Percentiles rank a stretch among this genome's conserved stretches.
Evolutionary conservation across 2,888 invertebrate genomes (phyloP).

Genomic region (Pseudeuparius sepicola): DNA sequence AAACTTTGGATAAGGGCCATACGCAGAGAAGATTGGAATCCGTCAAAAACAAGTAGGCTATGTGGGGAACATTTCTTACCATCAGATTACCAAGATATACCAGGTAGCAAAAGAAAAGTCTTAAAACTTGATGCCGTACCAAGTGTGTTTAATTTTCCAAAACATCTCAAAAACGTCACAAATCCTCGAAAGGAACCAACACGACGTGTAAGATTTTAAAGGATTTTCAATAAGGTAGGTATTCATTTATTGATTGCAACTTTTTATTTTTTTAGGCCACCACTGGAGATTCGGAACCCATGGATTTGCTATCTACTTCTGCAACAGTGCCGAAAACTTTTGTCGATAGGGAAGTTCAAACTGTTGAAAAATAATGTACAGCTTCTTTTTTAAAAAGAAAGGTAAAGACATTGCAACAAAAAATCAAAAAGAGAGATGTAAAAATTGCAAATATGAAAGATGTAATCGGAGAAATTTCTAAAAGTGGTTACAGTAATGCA

Average conservation of each 20-base stretch:
- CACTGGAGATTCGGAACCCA: neutral
- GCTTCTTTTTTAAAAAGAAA: neutral
- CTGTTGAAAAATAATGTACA: neutral
- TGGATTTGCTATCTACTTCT: neutral
- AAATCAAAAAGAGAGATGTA: constrained; percentile 1
- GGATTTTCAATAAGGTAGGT: neutral
- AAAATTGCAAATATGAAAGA: constrained; percentile 1
- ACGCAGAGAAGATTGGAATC: constrained; percentile 23
- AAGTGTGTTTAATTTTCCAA: constrained; percentile 18
- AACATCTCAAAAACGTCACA: constrained; percentile 11
- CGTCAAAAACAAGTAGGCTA: constrained; percentile 21
- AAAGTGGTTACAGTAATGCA: constrained; percentile 2
- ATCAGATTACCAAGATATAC: constrained; percentile 3
- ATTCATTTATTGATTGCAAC: neutral
- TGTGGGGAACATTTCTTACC: constrained; percentile 22
- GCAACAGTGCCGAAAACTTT: neutral
- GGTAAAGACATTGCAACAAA: constrained; percentile 1
- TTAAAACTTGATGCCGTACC: constrained; percentile 21
- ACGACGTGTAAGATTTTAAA: neutral
- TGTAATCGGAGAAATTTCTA: constrained; percentile 3
- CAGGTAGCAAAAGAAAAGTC: constrained; percentile 10
- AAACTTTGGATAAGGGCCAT: constrained; percentile 22
- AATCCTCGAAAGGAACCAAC: constrained; percentile 1
- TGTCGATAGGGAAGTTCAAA: neutral
- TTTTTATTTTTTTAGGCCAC: neutral